phyloP scores from a whole-genome alignment of 2,797 vertebrate species.

The Sylvia borin region DNA sequence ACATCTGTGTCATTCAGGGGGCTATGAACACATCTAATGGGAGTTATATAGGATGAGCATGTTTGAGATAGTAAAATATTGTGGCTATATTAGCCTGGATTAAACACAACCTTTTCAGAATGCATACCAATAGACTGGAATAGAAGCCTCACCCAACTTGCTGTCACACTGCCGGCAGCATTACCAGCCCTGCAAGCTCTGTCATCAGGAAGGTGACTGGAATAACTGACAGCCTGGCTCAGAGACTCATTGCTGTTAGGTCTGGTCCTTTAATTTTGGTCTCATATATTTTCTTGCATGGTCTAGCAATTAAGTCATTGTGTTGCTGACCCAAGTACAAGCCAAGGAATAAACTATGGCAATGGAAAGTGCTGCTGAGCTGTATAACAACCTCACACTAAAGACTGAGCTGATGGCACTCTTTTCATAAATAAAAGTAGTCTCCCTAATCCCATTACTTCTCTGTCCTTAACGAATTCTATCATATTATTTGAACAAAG shows the following conservation, averaged over 20 bases:
- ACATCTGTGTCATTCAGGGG: background rate
- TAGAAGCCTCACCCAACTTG: background rate
- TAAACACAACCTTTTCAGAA: background rate
- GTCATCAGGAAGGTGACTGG: background rate
- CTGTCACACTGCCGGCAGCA: background rate
- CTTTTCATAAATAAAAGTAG: background rate
- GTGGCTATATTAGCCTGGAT: background rate
- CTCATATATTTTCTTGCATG: background rate
- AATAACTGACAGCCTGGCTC: background rate
- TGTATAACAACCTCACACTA: background rate
- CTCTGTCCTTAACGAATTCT: background rate
- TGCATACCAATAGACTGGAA: background rate
- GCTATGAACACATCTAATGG: background rate
- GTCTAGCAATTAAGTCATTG: background rate
- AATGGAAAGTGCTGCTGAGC: background rate
- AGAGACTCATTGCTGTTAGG: background rate
- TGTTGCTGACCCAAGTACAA: background rate
- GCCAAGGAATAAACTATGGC: background rate
- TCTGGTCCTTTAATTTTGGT: background rate
- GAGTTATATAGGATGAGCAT: background rate
- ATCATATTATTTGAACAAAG: background rate
- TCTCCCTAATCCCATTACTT: background rate
- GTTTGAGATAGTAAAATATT: background rate
- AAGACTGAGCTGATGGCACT: background rate
- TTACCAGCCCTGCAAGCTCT: background rate